Evolutionary conservation across 2,888 invertebrate genomes (phyloP).

Genomic region (Latrodectus hesperus): DNA sequence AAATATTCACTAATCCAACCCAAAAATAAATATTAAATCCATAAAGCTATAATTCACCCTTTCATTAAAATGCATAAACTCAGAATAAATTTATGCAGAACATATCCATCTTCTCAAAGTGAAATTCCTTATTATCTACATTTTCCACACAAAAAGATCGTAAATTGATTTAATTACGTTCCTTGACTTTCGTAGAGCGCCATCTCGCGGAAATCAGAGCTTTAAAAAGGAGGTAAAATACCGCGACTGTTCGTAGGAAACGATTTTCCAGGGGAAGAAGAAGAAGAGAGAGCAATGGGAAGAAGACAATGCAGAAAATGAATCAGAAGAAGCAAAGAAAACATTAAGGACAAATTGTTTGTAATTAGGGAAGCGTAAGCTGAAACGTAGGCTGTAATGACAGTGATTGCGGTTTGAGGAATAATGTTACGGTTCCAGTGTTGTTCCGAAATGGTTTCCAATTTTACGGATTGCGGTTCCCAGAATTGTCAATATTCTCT

Average conservation of each 20-base stretch:
- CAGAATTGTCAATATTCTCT: background rate
- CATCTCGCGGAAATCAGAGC: conserved; percentile 20
- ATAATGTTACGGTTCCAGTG: conserved; percentile 18
- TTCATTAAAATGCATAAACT: background rate
- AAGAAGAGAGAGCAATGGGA: background rate
- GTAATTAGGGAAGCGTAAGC: conserved; percentile 27
- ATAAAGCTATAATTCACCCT: background rate
- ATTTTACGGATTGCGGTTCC: conserved; percentile 5
- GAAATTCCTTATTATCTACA: background rate
- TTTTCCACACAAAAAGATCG: conserved; percentile 6
- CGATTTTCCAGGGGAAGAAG: background rate
- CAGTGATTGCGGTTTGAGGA: conserved; percentile 36
- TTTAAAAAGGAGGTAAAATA: conserved; percentile 8
- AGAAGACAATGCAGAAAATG: conserved; percentile 26
- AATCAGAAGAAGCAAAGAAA: conserved; percentile 20
- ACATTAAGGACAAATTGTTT: conserved; percentile 30
- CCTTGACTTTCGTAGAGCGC: conserved; percentile 22
- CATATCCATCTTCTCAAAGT: background rate
- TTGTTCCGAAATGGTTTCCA: background rate
- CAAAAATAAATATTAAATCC: too few species aligned
- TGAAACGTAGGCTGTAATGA: conserved; percentile 18
- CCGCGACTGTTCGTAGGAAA: background rate
- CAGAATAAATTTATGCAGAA: background rate
- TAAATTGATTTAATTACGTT: conserved; percentile 44
- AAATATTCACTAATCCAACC: too few species aligned